These are phyloP conservation scores for Drosophila parabipectinata DNA, from an alignment of 1,140 invertebrate species.

Conservation along the genomic window DNA sequence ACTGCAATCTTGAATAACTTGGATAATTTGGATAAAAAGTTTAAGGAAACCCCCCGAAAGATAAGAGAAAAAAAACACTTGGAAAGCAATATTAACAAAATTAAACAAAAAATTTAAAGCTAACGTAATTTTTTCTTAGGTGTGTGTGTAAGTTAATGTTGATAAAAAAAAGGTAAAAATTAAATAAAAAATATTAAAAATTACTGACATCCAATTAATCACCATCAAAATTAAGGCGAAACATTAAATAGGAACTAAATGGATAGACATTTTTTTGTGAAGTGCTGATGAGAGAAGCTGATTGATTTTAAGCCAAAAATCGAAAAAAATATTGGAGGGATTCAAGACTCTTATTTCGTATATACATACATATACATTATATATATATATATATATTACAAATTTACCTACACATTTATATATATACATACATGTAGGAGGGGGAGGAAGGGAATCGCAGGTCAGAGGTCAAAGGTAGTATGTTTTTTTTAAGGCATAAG, in stretches of 20 bases:
- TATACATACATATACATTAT: slow-evolving; percentile 57
- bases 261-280: slow-evolving; percentile 30
- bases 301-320: slow-evolving; percentile 53
- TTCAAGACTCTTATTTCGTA: slow-evolving; percentile 80
- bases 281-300: slow-evolving; percentile 14
- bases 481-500: slow-evolving; percentile 46
- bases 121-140: slow-evolving; percentile 57
- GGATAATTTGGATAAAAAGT: slow-evolving; percentile 36
- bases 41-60: slow-evolving; percentile 34
- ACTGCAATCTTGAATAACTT: slow-evolving; percentile 30
- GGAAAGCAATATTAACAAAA: slow-evolving; percentile 70
- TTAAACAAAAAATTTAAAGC: slow-evolving; percentile 31
- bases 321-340: slow-evolving; percentile 63
- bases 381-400: slow-evolving; percentile 55
- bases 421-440: slow-evolving; percentile 23
- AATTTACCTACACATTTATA: slow-evolving; percentile 56
- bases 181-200: slow-evolving; percentile 11
- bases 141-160: slow-evolving; percentile 44
- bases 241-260: slow-evolving; percentile 22
- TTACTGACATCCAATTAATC: slow-evolving; percentile 23
- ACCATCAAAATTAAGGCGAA: slow-evolving; percentile 48
- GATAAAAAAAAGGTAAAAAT: slow-evolving; percentile 16
- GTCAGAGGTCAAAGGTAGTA: background rate
- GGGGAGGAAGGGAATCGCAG: background rate
- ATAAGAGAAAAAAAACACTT: slow-evolving; percentile 2